Base-by-base conservation (phyloP, 2,797 vertebrate genomes). In the Myotis vivesi region DNA sequence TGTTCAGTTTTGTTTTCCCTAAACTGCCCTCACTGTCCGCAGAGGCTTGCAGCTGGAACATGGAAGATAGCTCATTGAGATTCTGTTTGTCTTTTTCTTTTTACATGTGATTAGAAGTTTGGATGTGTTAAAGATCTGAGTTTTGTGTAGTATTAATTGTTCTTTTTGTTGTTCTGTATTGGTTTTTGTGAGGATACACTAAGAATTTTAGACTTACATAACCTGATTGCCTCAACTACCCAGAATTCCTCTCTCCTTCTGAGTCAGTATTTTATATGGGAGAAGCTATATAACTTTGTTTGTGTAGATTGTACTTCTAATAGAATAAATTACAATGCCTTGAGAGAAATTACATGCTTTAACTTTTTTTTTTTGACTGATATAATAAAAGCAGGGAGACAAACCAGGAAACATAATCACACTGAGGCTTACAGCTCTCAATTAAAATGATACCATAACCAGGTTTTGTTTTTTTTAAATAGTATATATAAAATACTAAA, bases 231-330 rank as follows among this genome's bases (percentile, higher is more conserved):
- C 10, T 86, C 28, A 83, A 3, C 30, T 83, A 69, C 89, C 73
- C 71, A 71, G n/a, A 30, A 66, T 22, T 77, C 68, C 55, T 66
- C 28, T 72, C 62, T 66, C 36, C 73, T 91, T 92, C 95, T 95
- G 44, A 96, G 89, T 94, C 93, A 96, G 80, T 89, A 79, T 96
- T 95, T 93, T 96, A 66, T 91, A 75, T 90, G 53, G 59, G 0
- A 96, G 81, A 77, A 95, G 95, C 77, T 90, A 20, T 80, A 38
- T 94, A n/a, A 85, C 96, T 97, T 97, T 96, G 90, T 94, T 98
- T 95, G 41, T 94, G 83, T 97, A 87, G 91, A 97, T 94, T 84
- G 30, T 49, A 64, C 64, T 96, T 97, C 68, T 96, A 33, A 8
- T 64, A 96, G 57, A 87, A 86, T 92, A 86, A 80, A 92, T 86